phyloP scores from a whole-genome alignment of 2,113 vertebrate species.

The Phaethon lepturus region DNA sequence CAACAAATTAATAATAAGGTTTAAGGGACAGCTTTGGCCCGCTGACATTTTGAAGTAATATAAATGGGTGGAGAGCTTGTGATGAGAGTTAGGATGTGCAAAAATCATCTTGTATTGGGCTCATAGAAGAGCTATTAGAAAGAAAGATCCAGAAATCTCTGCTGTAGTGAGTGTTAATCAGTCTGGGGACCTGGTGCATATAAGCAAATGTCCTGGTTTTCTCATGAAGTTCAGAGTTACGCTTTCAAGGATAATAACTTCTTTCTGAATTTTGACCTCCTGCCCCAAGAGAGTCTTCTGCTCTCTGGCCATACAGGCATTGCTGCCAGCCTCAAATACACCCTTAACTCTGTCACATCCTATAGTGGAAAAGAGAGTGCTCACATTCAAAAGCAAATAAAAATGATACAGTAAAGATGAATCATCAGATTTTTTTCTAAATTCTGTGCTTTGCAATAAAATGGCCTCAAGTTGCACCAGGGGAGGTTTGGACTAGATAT shows the following conservation, averaged over 20 bases:
- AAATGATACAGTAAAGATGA: neutral
- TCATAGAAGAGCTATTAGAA: neutral
- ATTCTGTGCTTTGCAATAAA: neutral
- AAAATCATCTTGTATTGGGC: neutral
- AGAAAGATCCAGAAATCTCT: neutral
- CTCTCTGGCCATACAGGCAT: neutral
- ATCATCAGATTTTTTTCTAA: neutral
- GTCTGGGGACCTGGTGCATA: neutral
- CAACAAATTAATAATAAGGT: neutral
- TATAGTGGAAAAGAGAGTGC: neutral
- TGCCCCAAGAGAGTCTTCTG: neutral
- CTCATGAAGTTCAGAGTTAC: neutral
- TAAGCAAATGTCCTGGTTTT: neutral
- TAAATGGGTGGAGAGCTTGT: neutral
- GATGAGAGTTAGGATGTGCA: neutral
- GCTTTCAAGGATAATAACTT: neutral
- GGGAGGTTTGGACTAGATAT: no score
- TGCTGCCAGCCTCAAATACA: neutral
- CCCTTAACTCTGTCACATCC: neutral
- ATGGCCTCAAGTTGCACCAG: no score
- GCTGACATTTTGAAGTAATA: neutral
- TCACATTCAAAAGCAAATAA: neutral
- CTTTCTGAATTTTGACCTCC: neutral
- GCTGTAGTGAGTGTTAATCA: neutral
- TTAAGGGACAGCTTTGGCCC: neutral